Evolutionary conservation across 2,888 invertebrate genomes (phyloP).

Genomic region (Erebia epiphron): DNA sequence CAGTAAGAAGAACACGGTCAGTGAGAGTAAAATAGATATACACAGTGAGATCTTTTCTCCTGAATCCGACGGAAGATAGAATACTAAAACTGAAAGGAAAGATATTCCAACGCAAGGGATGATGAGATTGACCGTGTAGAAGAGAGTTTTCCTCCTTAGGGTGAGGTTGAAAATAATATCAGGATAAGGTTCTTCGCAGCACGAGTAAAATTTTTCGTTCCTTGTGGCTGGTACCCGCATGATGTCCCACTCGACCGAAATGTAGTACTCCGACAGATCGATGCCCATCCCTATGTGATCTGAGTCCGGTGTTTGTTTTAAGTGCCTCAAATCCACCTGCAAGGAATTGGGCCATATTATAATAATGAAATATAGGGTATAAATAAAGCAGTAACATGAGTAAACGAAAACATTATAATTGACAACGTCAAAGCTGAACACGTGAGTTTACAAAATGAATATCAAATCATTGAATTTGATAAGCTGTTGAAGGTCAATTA

Average conservation of each 20-base stretch:
- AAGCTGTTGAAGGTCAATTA: no score
- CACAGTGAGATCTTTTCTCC: conserved; percentile 99
- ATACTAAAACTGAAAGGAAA: conserved; percentile 97
- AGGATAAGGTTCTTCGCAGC: conserved; percentile 97
- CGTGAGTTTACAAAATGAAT: no score
- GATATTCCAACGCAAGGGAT: conserved; percentile 99
- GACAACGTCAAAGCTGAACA: no score
- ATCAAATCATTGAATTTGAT: no score
- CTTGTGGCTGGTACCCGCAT: conserved; percentile 95
- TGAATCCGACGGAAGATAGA: conserved; percentile 98
- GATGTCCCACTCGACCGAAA: conserved; percentile 99
- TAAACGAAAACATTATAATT: not conserved
- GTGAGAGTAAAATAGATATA: conserved; percentile 95
- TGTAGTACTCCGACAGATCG: conserved; percentile 96
- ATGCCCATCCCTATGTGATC: conserved; percentile 95
- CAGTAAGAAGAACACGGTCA: conserved; percentile 96
- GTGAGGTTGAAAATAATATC: conserved; percentile 99
- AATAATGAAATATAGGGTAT: not conserved
- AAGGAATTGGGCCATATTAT: conserved; percentile 44
- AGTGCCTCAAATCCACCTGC: conserved; percentile 95
- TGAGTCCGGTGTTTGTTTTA: conserved; percentile 93
- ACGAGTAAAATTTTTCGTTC: conserved; percentile 96
- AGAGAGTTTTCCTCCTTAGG: conserved; percentile 95
- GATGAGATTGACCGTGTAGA: conserved; percentile 98
- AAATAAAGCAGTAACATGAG: not conserved